phyloP scores from a whole-genome alignment of 1,140 invertebrate species.

The Cydia amplana region DNA sequence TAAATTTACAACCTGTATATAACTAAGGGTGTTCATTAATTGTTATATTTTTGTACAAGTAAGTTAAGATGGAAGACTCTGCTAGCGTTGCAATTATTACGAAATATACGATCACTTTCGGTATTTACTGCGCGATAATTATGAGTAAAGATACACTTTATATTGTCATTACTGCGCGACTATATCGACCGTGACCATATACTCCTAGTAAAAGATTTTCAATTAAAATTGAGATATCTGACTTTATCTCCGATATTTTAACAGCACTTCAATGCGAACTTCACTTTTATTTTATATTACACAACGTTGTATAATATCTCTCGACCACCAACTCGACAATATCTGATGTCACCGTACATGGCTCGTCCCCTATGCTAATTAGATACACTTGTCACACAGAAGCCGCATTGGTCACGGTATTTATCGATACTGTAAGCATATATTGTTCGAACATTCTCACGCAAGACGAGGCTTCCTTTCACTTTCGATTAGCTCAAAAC shows the following conservation, averaged over 20 bases:
- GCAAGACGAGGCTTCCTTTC: constrained; percentile 15
- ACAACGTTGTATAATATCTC: not conserved
- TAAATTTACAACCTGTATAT: no score
- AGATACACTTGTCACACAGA: not conserved
- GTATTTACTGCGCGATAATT: no score
- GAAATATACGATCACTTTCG: no score
- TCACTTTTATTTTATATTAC: constrained; percentile 4
- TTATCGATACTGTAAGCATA: not conserved
- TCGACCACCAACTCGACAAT: not conserved
- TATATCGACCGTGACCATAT: no score
- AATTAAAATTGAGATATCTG: no score
- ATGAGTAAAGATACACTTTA: no score
- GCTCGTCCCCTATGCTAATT: not conserved
- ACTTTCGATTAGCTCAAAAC: not conserved
- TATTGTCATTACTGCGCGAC: no score
- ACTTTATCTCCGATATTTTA: not conserved
- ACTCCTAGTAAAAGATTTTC: no score
- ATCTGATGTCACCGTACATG: not conserved
- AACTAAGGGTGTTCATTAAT: no score
- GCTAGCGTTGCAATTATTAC: no score
- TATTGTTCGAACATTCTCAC: not conserved
- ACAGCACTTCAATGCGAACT: not conserved
- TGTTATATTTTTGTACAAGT: no score
- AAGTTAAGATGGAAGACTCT: no score
- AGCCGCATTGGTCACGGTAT: not conserved